A percentile compares a stretch with the other conserved stretches of the same genome.
phyloP scores from a whole-genome alignment of 1,140 invertebrate species.

The Heliconius hermathena region DNA sequence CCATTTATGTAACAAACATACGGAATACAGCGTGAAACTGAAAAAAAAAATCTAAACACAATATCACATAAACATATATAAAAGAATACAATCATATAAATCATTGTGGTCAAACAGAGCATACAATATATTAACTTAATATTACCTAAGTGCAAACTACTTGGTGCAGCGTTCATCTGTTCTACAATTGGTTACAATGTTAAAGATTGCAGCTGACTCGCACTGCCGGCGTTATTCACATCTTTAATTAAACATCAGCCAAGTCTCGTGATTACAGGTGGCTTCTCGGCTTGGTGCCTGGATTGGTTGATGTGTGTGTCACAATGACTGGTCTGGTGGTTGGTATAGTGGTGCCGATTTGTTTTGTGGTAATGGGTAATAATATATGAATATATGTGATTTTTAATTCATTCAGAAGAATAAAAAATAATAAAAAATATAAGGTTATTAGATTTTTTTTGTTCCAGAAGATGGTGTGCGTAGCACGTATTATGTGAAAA shows the following conservation, averaged over 20 bases:
- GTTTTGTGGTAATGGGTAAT: not conserved
- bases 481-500: too few species aligned
- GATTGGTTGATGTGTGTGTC: conserved; percentile 24
- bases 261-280: conserved; percentile 73
- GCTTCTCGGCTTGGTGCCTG: conserved; percentile 69
- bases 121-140: not conserved
- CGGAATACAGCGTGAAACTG: too few species aligned
- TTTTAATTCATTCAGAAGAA: too few species aligned
- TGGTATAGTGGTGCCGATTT: too few species aligned
- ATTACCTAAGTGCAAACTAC: not conserved
- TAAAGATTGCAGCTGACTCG: conserved; percentile 58
- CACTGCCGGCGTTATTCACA: conserved; percentile 70
- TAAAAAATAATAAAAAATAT: too few species aligned
- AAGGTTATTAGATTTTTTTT: too few species aligned
- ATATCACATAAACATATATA: too few species aligned
- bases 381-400: too few species aligned
- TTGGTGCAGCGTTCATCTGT: not conserved
- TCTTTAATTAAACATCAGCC: conserved; percentile 79
- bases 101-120: not conserved
- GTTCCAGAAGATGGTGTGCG: too few species aligned
- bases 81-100: not conserved
- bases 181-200: conserved; percentile 15
- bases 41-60: too few species aligned
- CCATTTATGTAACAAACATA: too few species aligned
- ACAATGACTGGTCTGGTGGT: conserved; percentile 28